These are phyloP conservation scores for Schizothorax lantsangensis DNA, from an alignment of 2,797 vertebrate genomes.

Conservation along the genomic window DNA sequence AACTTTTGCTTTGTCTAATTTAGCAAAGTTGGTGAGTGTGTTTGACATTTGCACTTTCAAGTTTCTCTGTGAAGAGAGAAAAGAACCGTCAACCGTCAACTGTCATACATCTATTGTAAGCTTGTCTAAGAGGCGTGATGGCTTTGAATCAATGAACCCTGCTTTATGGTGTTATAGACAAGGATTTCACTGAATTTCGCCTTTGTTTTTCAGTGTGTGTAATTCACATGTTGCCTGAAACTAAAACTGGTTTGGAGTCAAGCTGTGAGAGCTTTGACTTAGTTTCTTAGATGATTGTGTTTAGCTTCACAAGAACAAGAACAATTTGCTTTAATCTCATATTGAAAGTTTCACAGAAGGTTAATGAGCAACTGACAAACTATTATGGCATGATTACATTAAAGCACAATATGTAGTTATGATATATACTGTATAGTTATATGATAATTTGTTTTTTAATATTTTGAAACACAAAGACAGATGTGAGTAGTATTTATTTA, in stretches of 20 bases:
- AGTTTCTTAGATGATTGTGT: slow-evolving; percentile 24
- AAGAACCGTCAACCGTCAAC: neutral
- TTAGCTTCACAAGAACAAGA: slow-evolving; percentile 24
- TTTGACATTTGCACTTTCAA: slow-evolving; percentile 29
- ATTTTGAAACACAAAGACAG: neutral
- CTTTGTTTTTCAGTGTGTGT: slow-evolving; percentile 30
- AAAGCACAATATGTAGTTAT: neutral
- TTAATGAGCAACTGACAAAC: slow-evolving; percentile 37
- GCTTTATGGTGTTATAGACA: slow-evolving; percentile 18
- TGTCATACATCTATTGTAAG: slow-evolving; percentile 36
- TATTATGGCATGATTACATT: slow-evolving; percentile 17
- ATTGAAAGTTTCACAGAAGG: slow-evolving; percentile 32
- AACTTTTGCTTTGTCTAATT: slow-evolving; percentile 20
- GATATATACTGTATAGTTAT: neutral
- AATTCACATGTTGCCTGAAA: slow-evolving; percentile 30
- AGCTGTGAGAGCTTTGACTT: slow-evolving; percentile 42
- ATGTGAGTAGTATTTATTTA: neutral
- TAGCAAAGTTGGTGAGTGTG: neutral
- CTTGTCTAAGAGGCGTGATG: slow-evolving; percentile 25
- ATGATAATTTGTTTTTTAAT: neutral
- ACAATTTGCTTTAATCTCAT: slow-evolving; percentile 46
- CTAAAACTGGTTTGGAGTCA: slow-evolving; percentile 24
- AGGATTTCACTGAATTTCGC: slow-evolving; percentile 22
- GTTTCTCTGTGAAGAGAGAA: slow-evolving; percentile 20
- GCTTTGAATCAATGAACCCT: slow-evolving; percentile 27